Conservation (phyloP, 2,888 invertebrate genomes). For the Hybos culiciformis region DNA sequence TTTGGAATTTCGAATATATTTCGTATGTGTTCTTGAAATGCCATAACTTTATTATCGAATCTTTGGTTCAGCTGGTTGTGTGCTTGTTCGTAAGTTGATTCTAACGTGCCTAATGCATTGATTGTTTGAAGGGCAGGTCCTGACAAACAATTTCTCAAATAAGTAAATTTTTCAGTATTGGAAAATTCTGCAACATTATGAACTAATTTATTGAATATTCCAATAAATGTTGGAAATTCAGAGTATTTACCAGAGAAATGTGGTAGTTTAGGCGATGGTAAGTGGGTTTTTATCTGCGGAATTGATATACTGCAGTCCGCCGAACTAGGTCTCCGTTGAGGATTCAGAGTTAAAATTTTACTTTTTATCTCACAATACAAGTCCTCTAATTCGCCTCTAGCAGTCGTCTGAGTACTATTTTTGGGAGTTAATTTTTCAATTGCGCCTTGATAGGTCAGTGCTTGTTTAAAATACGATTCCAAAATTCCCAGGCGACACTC, state of each 20-base stretch:
- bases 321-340: neutral
- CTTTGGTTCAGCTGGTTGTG: neutral
- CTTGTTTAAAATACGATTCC: constrained; percentile 2
- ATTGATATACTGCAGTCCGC: neutral
- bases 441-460: neutral
- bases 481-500: constrained; percentile 1
- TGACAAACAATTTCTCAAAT: neutral
- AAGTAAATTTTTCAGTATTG: neutral
- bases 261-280: neutral
- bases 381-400: neutral
- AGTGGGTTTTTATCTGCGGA: neutral
- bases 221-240: constrained; percentile 2
- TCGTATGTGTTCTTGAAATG: neutral
- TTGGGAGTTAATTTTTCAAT: neutral
- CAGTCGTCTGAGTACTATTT: neutral
- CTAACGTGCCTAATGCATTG: neutral
- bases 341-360: neutral
- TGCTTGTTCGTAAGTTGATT: neutral
- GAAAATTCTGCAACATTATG: neutral
- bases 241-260: constrained; percentile 2
- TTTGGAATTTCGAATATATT: neutral
- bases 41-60: neutral
- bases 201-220: neutral
- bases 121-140: neutral
- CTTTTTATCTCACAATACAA: constrained; percentile 2